These are phyloP conservation scores for Eulemur albifrons DNA, from an alignment of 2,797 vertebrate genomes.

Conservation along the genomic window DNA sequence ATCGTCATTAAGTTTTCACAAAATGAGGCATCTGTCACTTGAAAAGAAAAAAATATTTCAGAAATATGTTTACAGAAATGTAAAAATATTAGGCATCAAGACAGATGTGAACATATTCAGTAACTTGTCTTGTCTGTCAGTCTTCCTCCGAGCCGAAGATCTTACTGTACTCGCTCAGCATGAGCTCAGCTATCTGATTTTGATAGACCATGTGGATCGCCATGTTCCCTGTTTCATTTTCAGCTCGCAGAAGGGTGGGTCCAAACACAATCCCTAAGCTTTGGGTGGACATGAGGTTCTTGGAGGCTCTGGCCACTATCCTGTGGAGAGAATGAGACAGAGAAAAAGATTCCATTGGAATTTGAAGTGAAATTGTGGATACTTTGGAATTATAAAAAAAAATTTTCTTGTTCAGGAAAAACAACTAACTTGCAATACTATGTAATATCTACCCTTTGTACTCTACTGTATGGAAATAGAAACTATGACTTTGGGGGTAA, in stretches of 20 bases:
- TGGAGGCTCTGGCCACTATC: slow-evolving; percentile 89
- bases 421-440: not conserved
- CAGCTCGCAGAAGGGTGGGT: slow-evolving; percentile 94
- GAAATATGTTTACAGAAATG: slow-evolving; percentile 90
- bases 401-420: not conserved
- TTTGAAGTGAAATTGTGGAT: slow-evolving; percentile 16
- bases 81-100: slow-evolving; percentile 89
- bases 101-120: slow-evolving; percentile 87
- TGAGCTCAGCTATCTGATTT: slow-evolving; percentile 95
- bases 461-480: not conserved
- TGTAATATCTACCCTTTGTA: not conserved
- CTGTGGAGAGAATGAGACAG: slow-evolving; percentile 82
- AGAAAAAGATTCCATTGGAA: not conserved
- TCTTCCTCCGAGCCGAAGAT: slow-evolving; percentile 89
- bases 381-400: not conserved
- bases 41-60: slow-evolving; percentile 88
- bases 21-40: slow-evolving; percentile 89
- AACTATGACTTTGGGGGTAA: not conserved
- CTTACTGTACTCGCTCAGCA: slow-evolving; percentile 89
- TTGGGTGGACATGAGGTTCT: slow-evolving; percentile 96
- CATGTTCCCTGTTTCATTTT: slow-evolving; percentile 93
- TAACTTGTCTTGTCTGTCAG: slow-evolving; percentile 86
- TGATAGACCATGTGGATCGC: slow-evolving; percentile 96
- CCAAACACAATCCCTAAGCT: slow-evolving; percentile 96
- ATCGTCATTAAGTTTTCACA: slow-evolving; percentile 87